Percentiles rank a stretch among this genome's conserved stretches.
These are phyloP conservation scores for Drosophila rubida DNA, from an alignment of 2,888 invertebrate species.

Conservation along the genomic window DNA sequence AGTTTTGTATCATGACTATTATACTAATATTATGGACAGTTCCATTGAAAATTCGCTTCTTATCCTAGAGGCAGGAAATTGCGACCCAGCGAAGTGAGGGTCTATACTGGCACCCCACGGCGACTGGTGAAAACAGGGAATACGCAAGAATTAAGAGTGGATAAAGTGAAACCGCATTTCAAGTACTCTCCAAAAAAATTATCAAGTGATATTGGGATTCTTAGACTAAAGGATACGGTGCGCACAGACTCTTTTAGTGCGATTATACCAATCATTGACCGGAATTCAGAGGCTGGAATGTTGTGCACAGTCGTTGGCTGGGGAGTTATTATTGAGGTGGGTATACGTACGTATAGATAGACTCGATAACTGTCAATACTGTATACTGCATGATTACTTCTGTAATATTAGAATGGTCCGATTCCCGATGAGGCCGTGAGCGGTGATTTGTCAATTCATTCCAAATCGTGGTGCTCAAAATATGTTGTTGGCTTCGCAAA, in stretches of 20 bases:
- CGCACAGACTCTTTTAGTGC: neutral
- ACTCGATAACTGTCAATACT: no score
- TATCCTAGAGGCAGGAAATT: neutral
- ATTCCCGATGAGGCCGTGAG: conserved; percentile 63
- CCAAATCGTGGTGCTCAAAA: conserved; percentile 23
- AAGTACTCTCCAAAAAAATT: conserved; percentile 39
- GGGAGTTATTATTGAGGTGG: conserved; percentile 66
- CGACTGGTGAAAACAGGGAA: conserved; percentile 19
- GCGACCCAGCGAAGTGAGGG: neutral
- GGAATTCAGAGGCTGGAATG: neutral
- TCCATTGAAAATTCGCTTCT: neutral
- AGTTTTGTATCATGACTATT: no score
- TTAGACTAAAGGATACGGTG: conserved; percentile 17
- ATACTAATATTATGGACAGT: no score
- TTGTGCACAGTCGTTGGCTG: conserved; percentile 66
- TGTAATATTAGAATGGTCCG: conserved; percentile 51
- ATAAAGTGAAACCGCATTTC: conserved; percentile 30
- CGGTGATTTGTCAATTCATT: conserved; percentile 49
- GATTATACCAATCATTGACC: conserved; percentile 21
- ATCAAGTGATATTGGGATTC: conserved; percentile 53
- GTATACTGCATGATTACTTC: neutral
- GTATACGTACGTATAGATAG: no score
- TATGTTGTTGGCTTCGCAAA: neutral
- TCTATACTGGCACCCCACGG: conserved; percentile 57
- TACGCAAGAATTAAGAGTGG: conserved; percentile 34